phyloP scores from a whole-genome alignment of 1,140 invertebrate genomes.

The Metopolophium dirhodum region DNA sequence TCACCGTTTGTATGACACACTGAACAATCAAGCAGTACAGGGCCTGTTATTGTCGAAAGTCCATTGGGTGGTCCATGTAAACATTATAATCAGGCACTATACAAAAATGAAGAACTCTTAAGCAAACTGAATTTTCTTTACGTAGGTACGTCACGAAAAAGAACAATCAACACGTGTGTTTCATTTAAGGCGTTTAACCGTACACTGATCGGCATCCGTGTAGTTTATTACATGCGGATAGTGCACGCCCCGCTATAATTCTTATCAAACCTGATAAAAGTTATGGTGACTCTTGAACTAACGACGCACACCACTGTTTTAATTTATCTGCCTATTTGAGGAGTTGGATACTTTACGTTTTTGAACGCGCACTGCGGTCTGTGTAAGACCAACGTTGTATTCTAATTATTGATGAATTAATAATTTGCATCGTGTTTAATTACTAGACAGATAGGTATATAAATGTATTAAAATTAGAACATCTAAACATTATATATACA shows the following conservation, averaged over 20 bases:
- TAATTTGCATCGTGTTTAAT: neutral
- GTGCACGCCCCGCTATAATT: slow-evolving; percentile 8
- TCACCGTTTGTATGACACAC: neutral
- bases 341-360: neutral
- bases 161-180: slow-evolving; percentile 1
- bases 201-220: slow-evolving; percentile 13
- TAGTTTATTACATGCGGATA: neutral
- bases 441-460: neutral
- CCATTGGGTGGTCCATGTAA: neutral
- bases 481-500: neutral
- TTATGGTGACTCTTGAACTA: slow-evolving; percentile 7
- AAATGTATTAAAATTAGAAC: neutral
- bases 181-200: slow-evolving; percentile 28
- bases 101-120: neutral
- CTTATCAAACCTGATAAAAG: slow-evolving; percentile 20
- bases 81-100: neutral
- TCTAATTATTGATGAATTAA: neutral
- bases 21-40: neutral
- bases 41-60: neutral
- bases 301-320: neutral
- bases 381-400: neutral
- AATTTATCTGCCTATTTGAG: neutral
- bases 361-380: neutral
- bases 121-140: neutral
- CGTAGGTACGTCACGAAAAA: neutral